Base-by-base conservation (phyloP, 2,888 invertebrate genomes). In the Troides oblongomaculatus region DNA sequence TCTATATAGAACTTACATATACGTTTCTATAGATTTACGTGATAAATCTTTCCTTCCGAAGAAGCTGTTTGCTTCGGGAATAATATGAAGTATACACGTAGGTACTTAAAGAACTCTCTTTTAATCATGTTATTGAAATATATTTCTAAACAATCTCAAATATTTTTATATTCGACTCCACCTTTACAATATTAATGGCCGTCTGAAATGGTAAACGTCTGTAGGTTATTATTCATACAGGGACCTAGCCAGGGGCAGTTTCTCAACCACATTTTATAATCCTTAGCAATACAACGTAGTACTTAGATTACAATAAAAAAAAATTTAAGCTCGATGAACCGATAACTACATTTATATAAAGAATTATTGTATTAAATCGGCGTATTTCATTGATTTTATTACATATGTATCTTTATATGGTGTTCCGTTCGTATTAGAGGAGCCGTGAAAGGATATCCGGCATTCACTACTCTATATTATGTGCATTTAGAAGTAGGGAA, bases 141-240 rank as follows among this genome's bases (percentile, higher is more conserved):
- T 18, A 18, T 14, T 53, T 18, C 18, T 53, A 53, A 53, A 30
- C 30, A 2, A 30, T 30, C 18, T 53, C 46, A 25, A 58, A 25
- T 12, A 64, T 8, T 58, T 53, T 53, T 17, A 25, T 58, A 25
- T 7, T 1, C 53, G 36, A 53, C 59, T 60, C 66, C 66, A 8
- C 66, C 60, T 61, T 53, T 46, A 61, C 30, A 14, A 14, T 66
- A 60, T 66, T 61, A 56, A 62, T 66, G 17, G 18, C n/a, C n/a
- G 6, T 17, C 43, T 61, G 36, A 61, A 53, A 39, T 36, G 61
- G 36, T 36, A 50, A 30, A 66, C 36, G 53, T 56, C 23, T 43
- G 58, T 39, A 23, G 12, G 14, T 66, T 50, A 56, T 61, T 60
- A 66, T 60, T 66, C 53, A 66, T 66, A 39, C 39, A 53, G 25